Evolutionary conservation across 2,797 vertebrate species (phyloP).

Genomic region (Crenuchus spilurus): DNA sequence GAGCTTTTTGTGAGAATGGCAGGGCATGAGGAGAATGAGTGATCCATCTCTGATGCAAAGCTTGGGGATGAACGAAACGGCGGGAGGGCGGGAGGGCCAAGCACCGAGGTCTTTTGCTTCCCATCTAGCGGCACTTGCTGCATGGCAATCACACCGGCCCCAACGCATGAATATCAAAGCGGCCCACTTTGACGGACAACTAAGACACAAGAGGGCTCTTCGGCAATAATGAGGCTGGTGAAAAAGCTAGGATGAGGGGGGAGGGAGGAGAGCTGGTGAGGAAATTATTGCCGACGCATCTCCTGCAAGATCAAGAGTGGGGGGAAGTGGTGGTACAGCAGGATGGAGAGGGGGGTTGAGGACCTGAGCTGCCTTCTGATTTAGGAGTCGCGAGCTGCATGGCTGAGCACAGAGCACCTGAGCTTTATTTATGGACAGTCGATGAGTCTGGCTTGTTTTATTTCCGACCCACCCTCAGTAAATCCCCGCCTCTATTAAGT

Average conservation of each 20-base stretch:
- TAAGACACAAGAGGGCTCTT: constrained; percentile 44
- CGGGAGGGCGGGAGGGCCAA: constrained; percentile 15
- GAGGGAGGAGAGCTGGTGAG: constrained; percentile 19
- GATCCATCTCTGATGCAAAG: constrained; percentile 23
- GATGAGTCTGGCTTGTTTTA: constrained; percentile 44
- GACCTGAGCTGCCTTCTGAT: constrained; percentile 61
- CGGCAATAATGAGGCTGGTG: constrained; percentile 50
- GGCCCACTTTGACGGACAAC: constrained; percentile 64
- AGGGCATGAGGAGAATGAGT: constrained; percentile 16
- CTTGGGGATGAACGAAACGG: constrained; percentile 10
- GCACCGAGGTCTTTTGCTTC: not conserved
- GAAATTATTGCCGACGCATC: constrained; percentile 48
- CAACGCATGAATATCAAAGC: constrained; percentile 77
- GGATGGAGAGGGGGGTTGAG: not conserved
- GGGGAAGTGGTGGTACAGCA: constrained; percentile 8
- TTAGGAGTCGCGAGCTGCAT: constrained; percentile 35
- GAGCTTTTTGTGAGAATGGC: not conserved
- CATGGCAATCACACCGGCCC: constrained; percentile 40
- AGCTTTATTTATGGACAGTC: constrained; percentile 49
- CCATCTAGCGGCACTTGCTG: not conserved
- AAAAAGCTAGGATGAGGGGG: not conserved
- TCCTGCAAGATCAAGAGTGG: constrained; percentile 43
- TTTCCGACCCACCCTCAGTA: constrained; percentile 32
- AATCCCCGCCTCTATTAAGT: constrained; percentile 43
- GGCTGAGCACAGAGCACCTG: constrained; percentile 34